These are phyloP conservation scores for Circaetus cinerascens DNA, from an alignment of 2,113 vertebrate genomes.

Conservation along the genomic window DNA sequence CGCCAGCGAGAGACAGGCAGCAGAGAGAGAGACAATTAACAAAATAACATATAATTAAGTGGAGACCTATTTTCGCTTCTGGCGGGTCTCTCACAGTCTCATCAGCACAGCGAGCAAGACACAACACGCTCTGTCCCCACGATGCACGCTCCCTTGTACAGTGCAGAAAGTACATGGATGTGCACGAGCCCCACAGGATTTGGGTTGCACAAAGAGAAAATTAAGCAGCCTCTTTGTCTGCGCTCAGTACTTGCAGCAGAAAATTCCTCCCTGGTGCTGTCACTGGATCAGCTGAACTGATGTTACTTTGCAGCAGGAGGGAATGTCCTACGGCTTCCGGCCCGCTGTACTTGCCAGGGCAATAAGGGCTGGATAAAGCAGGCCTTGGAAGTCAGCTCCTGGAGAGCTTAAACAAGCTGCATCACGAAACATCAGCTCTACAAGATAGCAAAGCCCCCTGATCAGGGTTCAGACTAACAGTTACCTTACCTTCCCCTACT, in stretches of 20 bases:
- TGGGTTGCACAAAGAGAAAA: background rate
- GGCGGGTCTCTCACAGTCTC: background rate
- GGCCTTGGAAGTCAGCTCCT: background rate
- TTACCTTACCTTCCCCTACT: background rate
- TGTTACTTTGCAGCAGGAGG: background rate
- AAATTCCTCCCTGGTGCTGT: slow-evolving; percentile 32
- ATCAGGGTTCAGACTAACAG: background rate
- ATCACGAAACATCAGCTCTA: background rate
- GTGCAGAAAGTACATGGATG: background rate
- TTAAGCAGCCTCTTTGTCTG: background rate
- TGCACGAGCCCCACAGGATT: background rate
- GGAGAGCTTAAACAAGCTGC: background rate
- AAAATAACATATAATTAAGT: slow-evolving; percentile 27
- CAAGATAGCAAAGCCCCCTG: background rate
- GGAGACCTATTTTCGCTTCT: background rate
- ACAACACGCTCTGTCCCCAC: background rate
- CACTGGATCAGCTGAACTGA: background rate
- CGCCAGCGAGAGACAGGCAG: background rate
- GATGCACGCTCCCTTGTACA: rapidly evolving
- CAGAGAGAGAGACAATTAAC: background rate
- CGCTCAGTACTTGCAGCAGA: background rate
- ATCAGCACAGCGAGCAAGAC: slow-evolving; percentile 34
- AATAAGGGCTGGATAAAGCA: background rate
- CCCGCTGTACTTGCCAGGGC: background rate
- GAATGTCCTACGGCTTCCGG: background rate